Conservation (phyloP, 2,113 vertebrate genomes). For the Raphicerus campestris region DNA sequence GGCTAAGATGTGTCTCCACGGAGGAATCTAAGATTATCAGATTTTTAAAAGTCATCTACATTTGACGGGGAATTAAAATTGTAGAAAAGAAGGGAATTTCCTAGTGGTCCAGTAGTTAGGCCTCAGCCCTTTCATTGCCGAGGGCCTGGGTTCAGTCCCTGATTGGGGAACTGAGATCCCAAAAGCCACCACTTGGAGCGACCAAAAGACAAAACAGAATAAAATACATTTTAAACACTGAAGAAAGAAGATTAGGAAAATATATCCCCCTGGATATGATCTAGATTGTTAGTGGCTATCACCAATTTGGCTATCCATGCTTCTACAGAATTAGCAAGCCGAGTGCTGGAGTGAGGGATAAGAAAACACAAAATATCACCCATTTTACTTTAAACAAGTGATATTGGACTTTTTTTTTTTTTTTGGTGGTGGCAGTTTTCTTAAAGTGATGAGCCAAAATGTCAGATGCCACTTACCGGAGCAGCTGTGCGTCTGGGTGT, state of each 20-base stretch:
- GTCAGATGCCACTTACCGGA: fast-evolving
- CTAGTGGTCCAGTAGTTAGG: background rate
- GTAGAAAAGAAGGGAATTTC: background rate
- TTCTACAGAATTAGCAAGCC: background rate
- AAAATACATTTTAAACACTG: background rate
- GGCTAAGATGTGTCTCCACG: background rate
- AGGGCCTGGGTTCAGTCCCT: background rate
- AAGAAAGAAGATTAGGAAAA: background rate
- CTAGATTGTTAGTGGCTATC: background rate
- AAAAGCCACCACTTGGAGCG: background rate
- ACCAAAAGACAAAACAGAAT: background rate
- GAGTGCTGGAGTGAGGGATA: background rate
- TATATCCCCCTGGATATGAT: background rate
- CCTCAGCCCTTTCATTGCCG: background rate
- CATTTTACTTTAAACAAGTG: background rate
- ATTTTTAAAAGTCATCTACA: background rate
- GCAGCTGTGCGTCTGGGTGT: fast-evolving
- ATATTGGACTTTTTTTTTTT: background rate
- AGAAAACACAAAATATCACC: background rate
- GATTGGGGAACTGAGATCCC: background rate
- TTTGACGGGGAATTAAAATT: background rate
- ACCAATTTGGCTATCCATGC: fast-evolving
- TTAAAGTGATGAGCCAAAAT: background rate
- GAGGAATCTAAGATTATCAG: background rate
- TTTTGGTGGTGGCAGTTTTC: background rate